A percentile compares a stretch with the other conserved stretches of the same genome.
phyloP scores from a whole-genome alignment of 2,797 vertebrate species.

The Bucorvus abyssinicus region DNA sequence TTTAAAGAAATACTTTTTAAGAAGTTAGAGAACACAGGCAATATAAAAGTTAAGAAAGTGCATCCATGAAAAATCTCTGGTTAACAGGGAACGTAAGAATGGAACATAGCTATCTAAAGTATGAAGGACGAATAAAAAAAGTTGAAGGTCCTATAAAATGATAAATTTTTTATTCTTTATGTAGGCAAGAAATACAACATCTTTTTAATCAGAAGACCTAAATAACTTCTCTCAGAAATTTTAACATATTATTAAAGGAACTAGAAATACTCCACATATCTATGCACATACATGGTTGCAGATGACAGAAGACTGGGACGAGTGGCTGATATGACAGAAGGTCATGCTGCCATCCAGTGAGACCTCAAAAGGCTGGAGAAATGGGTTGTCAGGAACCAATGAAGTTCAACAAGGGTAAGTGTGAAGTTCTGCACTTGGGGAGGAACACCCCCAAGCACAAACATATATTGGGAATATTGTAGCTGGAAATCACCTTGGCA shows the following conservation, averaged over 20 bases:
- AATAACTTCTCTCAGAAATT: background rate
- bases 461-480: background rate
- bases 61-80: background rate
- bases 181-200: background rate
- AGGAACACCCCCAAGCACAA: background rate
- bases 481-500: too few species aligned
- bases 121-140: background rate
- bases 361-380: background rate
- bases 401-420: too few species aligned
- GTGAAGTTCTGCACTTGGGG: fast-evolving
- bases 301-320: background rate
- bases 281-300: background rate
- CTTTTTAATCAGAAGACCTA: background rate
- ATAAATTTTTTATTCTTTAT: background rate
- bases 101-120: background rate
- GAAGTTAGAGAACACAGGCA: background rate
- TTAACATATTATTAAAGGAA: background rate
- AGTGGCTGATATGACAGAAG: background rate
- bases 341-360: background rate
- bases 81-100: background rate
- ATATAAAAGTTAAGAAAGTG: background rate
- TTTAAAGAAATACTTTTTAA: background rate
- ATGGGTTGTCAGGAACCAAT: too few species aligned
- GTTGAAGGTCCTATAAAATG: background rate
- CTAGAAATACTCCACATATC: background rate